These are phyloP conservation scores for Oplegnathus fasciatus DNA, from an alignment of 2,113 vertebrate species.

Conservation along the genomic window DNA sequence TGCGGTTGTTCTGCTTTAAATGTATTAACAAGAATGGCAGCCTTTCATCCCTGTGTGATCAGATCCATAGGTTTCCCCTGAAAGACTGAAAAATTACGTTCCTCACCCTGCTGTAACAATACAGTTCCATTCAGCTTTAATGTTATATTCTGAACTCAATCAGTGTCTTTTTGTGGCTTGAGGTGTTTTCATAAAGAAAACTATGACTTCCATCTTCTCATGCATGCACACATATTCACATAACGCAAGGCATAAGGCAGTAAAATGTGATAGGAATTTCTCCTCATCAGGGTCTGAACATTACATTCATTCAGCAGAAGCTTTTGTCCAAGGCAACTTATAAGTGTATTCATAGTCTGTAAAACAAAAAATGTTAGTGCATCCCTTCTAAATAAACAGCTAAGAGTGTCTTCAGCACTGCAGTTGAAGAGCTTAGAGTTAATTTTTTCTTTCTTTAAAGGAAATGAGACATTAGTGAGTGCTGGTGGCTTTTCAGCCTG, in stretches of 20 bases:
- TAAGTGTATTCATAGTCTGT: neutral
- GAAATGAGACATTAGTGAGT: conserved; percentile 14
- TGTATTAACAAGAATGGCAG: neutral
- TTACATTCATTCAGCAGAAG: neutral
- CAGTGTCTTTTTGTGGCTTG: neutral
- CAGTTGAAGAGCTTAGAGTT: neutral
- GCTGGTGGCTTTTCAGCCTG: conserved; percentile 16
- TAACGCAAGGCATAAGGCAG: neutral
- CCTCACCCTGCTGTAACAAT: neutral
- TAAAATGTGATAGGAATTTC: neutral
- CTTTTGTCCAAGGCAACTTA: conserved; percentile 18
- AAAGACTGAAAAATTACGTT: neutral
- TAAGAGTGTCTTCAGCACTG: neutral
- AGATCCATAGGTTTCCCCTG: neutral
- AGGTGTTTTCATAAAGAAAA: neutral
- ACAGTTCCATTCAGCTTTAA: neutral
- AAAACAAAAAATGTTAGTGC: neutral
- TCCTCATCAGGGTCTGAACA: neutral
- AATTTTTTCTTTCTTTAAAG: neutral
- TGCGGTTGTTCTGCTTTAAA: neutral
- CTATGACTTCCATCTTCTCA: neutral
- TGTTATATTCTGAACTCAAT: neutral
- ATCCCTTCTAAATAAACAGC: neutral
- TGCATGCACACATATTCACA: neutral
- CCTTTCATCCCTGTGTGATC: neutral